A percentile compares a stretch with the other conserved stretches of the same genome.
These are phyloP conservation scores for Tiliqua scincoides DNA, from an alignment of 2,113 vertebrate genomes.

Conservation along the genomic window DNA sequence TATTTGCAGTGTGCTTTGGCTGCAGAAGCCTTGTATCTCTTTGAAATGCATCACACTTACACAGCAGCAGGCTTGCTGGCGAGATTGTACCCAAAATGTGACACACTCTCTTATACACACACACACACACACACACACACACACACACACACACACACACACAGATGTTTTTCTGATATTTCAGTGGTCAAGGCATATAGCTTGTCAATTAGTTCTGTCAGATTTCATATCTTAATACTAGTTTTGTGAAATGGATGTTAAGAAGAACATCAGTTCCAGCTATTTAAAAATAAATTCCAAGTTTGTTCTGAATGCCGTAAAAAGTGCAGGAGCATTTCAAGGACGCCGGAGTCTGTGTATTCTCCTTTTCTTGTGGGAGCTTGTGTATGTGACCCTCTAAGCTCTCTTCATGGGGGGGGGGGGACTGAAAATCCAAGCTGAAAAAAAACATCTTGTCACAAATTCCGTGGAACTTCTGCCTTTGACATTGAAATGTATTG, in stretches of 20 bases:
- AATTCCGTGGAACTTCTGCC: not conserved
- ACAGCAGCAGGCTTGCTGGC: not conserved
- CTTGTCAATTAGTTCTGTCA: not conserved
- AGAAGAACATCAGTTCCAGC: conserved; percentile 17
- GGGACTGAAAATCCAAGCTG: not conserved
- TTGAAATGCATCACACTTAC: not conserved
- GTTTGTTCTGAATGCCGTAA: not conserved
- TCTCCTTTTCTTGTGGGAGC: not conserved
- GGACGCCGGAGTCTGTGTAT: not conserved
- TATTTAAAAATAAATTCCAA: conserved; percentile 7
- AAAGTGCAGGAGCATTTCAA: not conserved
- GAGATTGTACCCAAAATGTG: not conserved
- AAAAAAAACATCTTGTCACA: conserved; percentile 11
- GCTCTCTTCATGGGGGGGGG: not conserved
- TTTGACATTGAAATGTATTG: not conserved
- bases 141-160: no score
- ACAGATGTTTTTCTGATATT: not conserved
- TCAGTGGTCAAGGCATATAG: not conserved
- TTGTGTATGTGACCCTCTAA: not conserved
- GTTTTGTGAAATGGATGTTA: not conserved
- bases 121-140: no score
- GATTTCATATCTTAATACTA: conserved; percentile 24
- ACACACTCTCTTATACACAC: no score
- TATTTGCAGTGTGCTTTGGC: no score
- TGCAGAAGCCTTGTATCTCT: not conserved